Conservation (phyloP, 1,140 invertebrate genomes). For the Pollicipes pollicipes region DNA sequence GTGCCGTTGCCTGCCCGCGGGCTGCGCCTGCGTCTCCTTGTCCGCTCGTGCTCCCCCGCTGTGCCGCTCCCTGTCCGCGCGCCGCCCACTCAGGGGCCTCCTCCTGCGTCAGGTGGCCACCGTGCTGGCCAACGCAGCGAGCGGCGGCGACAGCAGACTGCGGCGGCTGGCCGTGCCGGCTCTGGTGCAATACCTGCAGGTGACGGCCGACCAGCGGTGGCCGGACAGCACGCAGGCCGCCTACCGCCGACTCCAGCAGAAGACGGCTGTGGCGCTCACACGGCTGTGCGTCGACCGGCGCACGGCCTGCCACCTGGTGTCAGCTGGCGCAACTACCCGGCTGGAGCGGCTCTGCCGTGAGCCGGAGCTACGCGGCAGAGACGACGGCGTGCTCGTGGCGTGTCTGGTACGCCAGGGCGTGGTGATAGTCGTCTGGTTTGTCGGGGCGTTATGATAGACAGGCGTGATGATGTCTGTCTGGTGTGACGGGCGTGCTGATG, state of each 20-base stretch:
- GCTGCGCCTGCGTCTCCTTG: too few relatives aligned
- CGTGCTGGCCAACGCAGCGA: conserved; percentile 55
- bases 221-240: conserved; percentile 37
- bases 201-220: conserved; percentile 34
- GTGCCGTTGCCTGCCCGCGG: too few relatives aligned
- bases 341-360: background rate
- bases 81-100: too few relatives aligned
- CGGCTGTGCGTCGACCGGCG: conserved; percentile 28
- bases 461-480: too few relatives aligned
- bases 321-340: conserved; percentile 1
- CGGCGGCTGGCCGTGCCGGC: conserved; percentile 41
- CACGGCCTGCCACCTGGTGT: conserved; percentile 3
- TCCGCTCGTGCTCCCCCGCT: too few relatives aligned
- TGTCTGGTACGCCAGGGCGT: background rate
- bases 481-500: too few relatives aligned
- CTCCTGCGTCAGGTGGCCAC: conserved; percentile 47
- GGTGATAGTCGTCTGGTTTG: too few relatives aligned
- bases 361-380: background rate
- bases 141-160: conserved; percentile 37
- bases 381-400: background rate
- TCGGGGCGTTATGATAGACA: too few relatives aligned
- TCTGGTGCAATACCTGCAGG: conserved; percentile 54
- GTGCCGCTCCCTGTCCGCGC: too few relatives aligned
- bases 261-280: conserved; percentile 62
- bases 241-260: conserved; percentile 52